These are phyloP conservation scores for Leptarthrus brevirostris DNA, from an alignment of 2,888 invertebrate species.

Conservation along the genomic window DNA sequence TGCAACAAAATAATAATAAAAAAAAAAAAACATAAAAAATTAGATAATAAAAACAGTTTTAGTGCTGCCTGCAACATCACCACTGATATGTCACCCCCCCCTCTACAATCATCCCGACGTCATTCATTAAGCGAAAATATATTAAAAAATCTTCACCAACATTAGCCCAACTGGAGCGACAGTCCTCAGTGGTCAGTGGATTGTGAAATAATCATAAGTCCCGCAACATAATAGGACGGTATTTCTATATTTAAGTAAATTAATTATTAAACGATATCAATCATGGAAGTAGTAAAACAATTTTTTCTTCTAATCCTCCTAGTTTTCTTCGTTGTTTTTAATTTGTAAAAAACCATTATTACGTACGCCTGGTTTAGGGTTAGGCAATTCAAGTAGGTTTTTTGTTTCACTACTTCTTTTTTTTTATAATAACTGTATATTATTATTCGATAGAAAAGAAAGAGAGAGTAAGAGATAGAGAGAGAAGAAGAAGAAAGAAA, in stretches of 20 bases:
- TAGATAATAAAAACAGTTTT: conserved; percentile 2
- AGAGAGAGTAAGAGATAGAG: too few relatives aligned
- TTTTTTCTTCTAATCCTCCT: neutral
- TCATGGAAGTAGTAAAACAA: conserved; percentile 13
- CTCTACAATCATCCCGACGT: too few relatives aligned
- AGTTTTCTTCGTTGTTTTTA: neutral
- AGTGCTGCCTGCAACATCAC: conserved; percentile 18
- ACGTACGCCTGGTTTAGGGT: too few relatives aligned
- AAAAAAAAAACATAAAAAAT: too few relatives aligned
- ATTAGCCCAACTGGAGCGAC: neutral
- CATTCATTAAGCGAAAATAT: too few relatives aligned
- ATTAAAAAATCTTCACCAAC: too few relatives aligned
- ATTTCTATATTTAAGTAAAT: conserved; percentile 42
- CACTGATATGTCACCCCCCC: too few relatives aligned
- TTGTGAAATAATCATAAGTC: conserved; percentile 35
- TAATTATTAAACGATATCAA: conserved; percentile 31
- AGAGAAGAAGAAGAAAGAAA: too few relatives aligned
- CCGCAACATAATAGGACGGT: conserved; percentile 38
- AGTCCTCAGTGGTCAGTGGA: conserved; percentile 29
- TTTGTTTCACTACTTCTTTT: too few relatives aligned
- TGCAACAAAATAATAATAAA: conserved; percentile 21
- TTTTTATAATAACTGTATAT: neutral
- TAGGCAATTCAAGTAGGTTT: too few relatives aligned
- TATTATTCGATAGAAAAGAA: neutral
- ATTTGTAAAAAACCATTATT: too few relatives aligned